A percentile compares a stretch with the other conserved stretches of the same genome.
These are phyloP conservation scores for Sebastes elongatus DNA, from an alignment of 2,797 vertebrate genomes.

Conservation along the genomic window DNA sequence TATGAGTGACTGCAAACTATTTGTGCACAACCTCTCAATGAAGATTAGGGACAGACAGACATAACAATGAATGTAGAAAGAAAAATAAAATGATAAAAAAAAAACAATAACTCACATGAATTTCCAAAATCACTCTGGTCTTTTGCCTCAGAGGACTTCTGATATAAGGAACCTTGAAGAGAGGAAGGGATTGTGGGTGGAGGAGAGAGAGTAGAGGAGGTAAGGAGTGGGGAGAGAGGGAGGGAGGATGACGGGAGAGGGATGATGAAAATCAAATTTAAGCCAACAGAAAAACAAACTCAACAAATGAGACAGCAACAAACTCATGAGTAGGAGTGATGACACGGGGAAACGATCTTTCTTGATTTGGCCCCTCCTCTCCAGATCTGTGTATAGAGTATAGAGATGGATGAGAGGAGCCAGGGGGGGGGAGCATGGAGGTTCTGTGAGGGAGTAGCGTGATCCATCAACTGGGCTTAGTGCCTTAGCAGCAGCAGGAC, in stretches of 20 bases:
- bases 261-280: conserved; percentile 83
- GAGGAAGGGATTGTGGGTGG: conserved; percentile 73
- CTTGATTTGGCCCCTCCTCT: conserved; percentile 78
- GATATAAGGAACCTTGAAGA: conserved; percentile 97
- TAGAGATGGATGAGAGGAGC: conserved; percentile 70
- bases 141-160: conserved; percentile 97
- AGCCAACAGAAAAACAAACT: conserved; percentile 83
- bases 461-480: conserved; percentile 85
- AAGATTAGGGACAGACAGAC: conserved; percentile 17
- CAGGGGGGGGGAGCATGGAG: conserved; percentile 35
- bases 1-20: neutral
- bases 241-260: conserved; percentile 59
- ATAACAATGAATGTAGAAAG: conserved; percentile 43
- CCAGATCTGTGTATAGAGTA: conserved; percentile 58
- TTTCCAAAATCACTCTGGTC: conserved; percentile 95
- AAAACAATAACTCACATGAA: conserved; percentile 95
- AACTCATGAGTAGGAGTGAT: conserved; percentile 84
- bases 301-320: conserved; percentile 84
- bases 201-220: conserved; percentile 76
- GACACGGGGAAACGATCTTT: conserved; percentile 76
- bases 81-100: conserved; percentile 68
- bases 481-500: conserved; percentile 84
- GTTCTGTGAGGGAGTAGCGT: conserved; percentile 78
- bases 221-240: conserved; percentile 65
- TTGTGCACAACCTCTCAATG: neutral